A percentile compares a stretch with the other conserved stretches of the same genome.
Conservation (phyloP, 1,140 invertebrate genomes). For the Protaetia brevitarsis region DNA sequence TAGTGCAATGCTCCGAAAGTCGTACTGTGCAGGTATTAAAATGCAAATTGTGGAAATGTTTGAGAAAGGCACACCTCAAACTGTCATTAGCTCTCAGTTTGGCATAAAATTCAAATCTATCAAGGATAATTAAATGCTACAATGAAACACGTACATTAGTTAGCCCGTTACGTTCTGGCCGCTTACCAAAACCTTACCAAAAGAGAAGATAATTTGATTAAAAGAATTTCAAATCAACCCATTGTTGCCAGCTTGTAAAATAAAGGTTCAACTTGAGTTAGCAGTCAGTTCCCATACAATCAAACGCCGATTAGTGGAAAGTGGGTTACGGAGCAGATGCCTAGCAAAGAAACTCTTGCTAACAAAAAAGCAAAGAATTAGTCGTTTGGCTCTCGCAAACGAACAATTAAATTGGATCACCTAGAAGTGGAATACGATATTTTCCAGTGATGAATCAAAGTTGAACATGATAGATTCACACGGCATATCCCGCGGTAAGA, state of each 20-base stretch:
- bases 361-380: background rate
- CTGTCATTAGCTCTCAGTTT: background rate
- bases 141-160: background rate
- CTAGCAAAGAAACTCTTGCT: background rate
- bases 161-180: background rate
- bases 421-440: background rate
- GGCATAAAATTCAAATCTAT: background rate
- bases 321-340: background rate
- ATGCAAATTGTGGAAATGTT: slow-evolving; percentile 4
- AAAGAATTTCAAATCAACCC: background rate
- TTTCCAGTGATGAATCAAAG: slow-evolving; percentile 2
- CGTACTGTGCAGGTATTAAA: slow-evolving; percentile 1
- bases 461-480: background rate
- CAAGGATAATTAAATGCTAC: slow-evolving; percentile 7
- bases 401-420: background rate
- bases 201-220: slow-evolving; percentile 8
- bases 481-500: background rate
- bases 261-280: background rate
- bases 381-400: background rate
- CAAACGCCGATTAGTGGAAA: background rate
- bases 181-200: background rate
- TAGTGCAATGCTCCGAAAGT: background rate
- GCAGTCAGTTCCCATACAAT: background rate
- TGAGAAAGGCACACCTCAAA: background rate
- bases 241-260: slow-evolving; percentile 5